Conservation (phyloP, 2,113 vertebrate genomes). For the Propithecus coquereli region DNA sequence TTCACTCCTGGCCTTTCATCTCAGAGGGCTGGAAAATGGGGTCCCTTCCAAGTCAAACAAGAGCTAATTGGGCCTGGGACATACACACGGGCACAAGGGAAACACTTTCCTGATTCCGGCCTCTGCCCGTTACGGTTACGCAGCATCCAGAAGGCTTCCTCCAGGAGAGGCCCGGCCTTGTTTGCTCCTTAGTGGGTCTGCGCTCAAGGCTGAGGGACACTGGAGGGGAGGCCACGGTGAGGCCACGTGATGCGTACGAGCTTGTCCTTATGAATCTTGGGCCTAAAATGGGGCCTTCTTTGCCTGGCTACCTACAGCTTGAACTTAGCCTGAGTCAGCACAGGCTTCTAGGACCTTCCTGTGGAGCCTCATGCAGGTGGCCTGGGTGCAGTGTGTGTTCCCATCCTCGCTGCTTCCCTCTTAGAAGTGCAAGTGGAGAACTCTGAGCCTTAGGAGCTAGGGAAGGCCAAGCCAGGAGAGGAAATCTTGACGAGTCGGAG, state of each 20-base stretch:
- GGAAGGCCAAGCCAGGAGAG: background rate
- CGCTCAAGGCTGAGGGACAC: background rate
- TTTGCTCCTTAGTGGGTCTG: background rate
- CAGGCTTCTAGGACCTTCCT: background rate
- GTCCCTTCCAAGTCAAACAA: background rate
- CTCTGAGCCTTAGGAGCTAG: background rate
- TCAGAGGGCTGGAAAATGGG: background rate
- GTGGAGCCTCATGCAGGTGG: background rate
- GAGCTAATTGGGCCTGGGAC: background rate
- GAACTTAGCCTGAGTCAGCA: background rate
- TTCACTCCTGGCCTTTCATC: background rate
- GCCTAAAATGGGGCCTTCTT: background rate
- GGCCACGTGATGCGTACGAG: rapidly evolving
- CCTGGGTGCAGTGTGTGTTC: rapidly evolving
- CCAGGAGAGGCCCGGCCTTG: rapidly evolving
- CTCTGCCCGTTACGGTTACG: background rate
- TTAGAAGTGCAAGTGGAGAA: background rate
- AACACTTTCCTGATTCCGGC: background rate
- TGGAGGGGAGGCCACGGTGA: rapidly evolving
- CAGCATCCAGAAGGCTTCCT: background rate
- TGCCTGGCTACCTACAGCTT: background rate
- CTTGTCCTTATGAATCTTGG: background rate
- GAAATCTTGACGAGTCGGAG: background rate
- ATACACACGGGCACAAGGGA: background rate
- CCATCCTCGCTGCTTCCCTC: background rate